Percentiles rank a stretch among this genome's conserved stretches.
phyloP scores from a whole-genome alignment of 2,888 invertebrate species.

The Timema podura region DNA sequence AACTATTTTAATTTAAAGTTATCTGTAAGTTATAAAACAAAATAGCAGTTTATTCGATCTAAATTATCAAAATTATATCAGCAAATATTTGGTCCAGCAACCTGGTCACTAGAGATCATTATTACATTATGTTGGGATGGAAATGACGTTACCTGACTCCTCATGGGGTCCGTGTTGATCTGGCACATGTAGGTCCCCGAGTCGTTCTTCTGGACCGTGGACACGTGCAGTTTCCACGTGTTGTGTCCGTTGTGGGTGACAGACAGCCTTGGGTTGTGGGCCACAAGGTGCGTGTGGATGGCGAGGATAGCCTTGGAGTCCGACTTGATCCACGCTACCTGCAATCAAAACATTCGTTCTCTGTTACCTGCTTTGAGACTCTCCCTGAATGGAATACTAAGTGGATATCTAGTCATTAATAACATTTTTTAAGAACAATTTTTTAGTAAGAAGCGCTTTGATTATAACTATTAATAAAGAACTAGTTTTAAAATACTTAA shows the following conservation, averaged over 20 bases:
- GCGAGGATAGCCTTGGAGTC: constrained; percentile 86
- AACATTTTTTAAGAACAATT: too few species aligned
- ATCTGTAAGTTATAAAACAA: background rate
- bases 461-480: too few species aligned
- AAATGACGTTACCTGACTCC: constrained; percentile 64
- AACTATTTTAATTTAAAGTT: too few species aligned
- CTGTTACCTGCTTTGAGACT: too few species aligned
- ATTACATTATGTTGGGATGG: too few species aligned
- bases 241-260: constrained; percentile 91
- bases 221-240: constrained; percentile 88
- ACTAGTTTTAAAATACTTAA: too few species aligned
- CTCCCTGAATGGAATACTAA: too few species aligned
- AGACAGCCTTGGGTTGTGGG: constrained; percentile 77
- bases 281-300: constrained; percentile 85
- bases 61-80: background rate
- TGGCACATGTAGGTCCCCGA: constrained; percentile 94
- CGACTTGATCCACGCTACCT: constrained; percentile 92
- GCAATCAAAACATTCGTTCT: constrained; percentile 29
- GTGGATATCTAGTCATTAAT: too few species aligned
- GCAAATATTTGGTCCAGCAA: background rate
- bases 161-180: constrained; percentile 88
- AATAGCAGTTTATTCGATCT: background rate
- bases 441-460: too few species aligned
- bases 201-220: constrained; percentile 85
- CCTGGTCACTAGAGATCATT: background rate